Evolutionary conservation across 2,113 vertebrate species (phyloP), one percentile per base, ranked within the genome.

Genomic region (Hirundichthys speculiger): DNA sequence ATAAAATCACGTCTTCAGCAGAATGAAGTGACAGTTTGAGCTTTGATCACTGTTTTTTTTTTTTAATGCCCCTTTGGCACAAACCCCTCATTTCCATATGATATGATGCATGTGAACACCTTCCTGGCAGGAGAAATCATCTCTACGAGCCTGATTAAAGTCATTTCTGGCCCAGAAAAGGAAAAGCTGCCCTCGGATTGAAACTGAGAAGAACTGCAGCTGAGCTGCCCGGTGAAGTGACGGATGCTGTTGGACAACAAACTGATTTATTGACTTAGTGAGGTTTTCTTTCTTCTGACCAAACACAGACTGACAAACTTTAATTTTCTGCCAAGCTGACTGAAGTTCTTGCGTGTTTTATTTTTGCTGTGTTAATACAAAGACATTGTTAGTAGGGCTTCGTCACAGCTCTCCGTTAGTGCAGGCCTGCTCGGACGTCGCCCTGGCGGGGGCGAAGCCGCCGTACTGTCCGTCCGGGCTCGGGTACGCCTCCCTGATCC

Each of bases 401-500:
- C 30, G 5, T 77, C 62, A 77, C 24, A 65, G 54, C 16, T 64
- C 68, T 25, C 52, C 27, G 1, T 79, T 72, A 3, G 41, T 8
- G 0, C 25, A 57, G n/a, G 39, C 20, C 56, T 59, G 34, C 49
- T 39, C 30, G 39, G 73, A 50, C 2, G 24, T 18, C 25, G 2
- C 22, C 1, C 2, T 54, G 18, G 3, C 5, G 0, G 66, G 73
- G 6, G n/a, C 73, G 49, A 92, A 83, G 42, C 93, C 92, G 1
- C 73, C 48, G 55, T 93, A 95, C 13, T 46, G 73, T 22, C 91
- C 89, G 1, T 76, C 69, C 0, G 18, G 46, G n/a, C 82, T 92
- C 1, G 93, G 91, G 18, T 92, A 95, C 42, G 75, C 55, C 5
- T 41, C 77, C 75, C 92, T 86, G 78, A 96, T 90, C 15, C 62